A percentile compares a stretch with the other conserved stretches of the same genome.
Conservation (phyloP, 2,888 invertebrate genomes). For the Craniophora ligustri region DNA sequence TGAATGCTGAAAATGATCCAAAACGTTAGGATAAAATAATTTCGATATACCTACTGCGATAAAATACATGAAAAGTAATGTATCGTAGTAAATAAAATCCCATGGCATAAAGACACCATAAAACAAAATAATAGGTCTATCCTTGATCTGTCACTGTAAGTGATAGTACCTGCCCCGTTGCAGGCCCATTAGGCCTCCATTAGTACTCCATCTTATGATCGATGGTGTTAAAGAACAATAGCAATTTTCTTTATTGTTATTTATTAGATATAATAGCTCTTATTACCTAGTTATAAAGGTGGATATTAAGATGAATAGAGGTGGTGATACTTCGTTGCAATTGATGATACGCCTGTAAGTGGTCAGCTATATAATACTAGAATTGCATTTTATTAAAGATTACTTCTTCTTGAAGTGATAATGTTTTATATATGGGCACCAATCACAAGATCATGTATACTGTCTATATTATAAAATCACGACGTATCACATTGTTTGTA, state of each 20-base stretch:
- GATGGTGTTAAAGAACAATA: slow-evolving; percentile 55
- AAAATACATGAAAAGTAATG: too few relatives aligned
- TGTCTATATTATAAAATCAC: too few relatives aligned
- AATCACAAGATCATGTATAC: too few relatives aligned
- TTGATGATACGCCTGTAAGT: slow-evolving; percentile 18
- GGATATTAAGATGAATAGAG: slow-evolving; percentile 19
- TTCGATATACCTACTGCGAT: too few relatives aligned
- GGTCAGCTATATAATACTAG: too few relatives aligned
- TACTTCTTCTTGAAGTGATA: too few relatives aligned
- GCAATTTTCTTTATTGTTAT: slow-evolving; percentile 50
- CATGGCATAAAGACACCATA: slow-evolving; percentile 23
- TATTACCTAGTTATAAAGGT: slow-evolving; percentile 35
- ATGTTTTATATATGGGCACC: too few relatives aligned
- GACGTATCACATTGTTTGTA: too few relatives aligned
- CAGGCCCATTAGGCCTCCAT: slow-evolving; percentile 53
- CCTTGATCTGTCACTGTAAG: slow-evolving; percentile 42
- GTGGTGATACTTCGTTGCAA: slow-evolving; percentile 37
- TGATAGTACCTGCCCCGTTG: slow-evolving; percentile 27
- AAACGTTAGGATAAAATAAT: too few relatives aligned
- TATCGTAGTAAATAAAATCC: slow-evolving; percentile 5
- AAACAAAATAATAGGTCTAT: slow-evolving; percentile 15
- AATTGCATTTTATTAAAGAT: too few relatives aligned
- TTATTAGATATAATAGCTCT: slow-evolving; percentile 38
- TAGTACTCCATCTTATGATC: slow-evolving; percentile 51
- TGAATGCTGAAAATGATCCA: too few relatives aligned